phyloP scores from a whole-genome alignment of 2,113 vertebrate genomes.

The Callaeas wilsoni region DNA sequence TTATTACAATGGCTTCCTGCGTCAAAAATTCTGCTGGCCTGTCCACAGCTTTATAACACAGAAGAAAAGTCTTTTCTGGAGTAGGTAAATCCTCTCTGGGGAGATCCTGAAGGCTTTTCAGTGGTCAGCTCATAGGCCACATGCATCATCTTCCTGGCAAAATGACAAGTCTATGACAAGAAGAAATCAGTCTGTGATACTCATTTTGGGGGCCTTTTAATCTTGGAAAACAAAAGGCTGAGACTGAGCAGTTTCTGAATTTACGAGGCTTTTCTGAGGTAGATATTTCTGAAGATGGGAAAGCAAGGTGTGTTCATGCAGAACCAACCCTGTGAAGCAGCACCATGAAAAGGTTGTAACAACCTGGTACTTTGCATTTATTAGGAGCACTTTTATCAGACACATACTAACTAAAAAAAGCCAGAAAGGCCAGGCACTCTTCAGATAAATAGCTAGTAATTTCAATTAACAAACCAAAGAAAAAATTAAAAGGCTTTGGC shows the following conservation, averaged over 20 bases:
- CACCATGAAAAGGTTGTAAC: background rate
- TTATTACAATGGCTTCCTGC: background rate
- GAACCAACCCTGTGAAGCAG: background rate
- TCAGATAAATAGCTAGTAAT: background rate
- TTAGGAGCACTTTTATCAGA: background rate
- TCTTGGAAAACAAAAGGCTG: background rate
- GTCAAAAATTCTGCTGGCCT: background rate
- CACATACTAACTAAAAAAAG: background rate
- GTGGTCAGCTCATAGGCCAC: background rate
- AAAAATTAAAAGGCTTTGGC: constrained; percentile 21
- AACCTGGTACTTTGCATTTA: background rate
- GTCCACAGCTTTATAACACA: background rate
- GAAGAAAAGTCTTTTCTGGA: background rate
- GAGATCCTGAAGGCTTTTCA: background rate
- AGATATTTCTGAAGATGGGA: background rate
- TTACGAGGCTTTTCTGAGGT: background rate
- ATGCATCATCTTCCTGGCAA: background rate
- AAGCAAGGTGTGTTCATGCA: background rate
- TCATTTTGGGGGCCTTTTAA: background rate
- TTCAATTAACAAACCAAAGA: constrained; percentile 19
- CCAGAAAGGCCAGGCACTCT: background rate
- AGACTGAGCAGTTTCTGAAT: background rate
- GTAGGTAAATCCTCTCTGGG: background rate
- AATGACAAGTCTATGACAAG: background rate
- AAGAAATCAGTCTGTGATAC: background rate